These are phyloP conservation scores for Odontophorus gujanensis DNA, from an alignment of 2,113 vertebrate species.

Conservation along the genomic window DNA sequence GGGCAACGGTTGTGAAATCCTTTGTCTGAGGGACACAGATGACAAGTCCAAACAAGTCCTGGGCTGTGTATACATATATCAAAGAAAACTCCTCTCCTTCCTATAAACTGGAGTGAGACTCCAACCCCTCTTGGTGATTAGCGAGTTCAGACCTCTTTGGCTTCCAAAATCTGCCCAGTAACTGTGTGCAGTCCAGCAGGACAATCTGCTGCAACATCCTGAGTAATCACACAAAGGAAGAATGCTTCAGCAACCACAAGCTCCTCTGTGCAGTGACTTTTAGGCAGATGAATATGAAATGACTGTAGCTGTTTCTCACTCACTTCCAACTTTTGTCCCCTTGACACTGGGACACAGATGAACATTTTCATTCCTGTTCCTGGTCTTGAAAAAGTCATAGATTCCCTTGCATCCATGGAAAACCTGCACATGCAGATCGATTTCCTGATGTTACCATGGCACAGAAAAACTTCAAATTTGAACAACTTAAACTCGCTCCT, in stretches of 20 bases:
- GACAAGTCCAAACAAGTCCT: too few species aligned
- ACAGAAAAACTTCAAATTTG: not conserved
- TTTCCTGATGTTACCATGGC: not conserved
- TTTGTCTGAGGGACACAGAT: too few species aligned
- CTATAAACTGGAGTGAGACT: too few species aligned
- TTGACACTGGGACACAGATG: not conserved
- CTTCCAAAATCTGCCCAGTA: not conserved
- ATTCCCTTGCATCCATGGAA: not conserved
- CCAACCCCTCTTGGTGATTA: not conserved
- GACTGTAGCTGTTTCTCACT: not conserved
- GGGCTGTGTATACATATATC: too few species aligned
- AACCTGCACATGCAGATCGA: not conserved
- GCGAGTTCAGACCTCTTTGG: not conserved
- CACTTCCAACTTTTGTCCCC: not conserved
- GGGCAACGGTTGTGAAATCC: too few species aligned
- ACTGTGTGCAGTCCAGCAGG: rapidly evolving
- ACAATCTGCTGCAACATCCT: rapidly evolving
- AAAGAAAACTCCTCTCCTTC: too few species aligned
- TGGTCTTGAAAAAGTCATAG: conserved; percentile 3
- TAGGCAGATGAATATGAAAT: not conserved
- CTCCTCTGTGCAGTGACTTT: not conserved
- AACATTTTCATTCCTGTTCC: not conserved
- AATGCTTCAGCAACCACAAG: not conserved
- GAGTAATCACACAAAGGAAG: not conserved
- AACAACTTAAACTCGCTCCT: not conserved